Evolutionary conservation across 2,797 vertebrate species (phyloP).

Genomic region (Buphagus erythrorhynchus): DNA sequence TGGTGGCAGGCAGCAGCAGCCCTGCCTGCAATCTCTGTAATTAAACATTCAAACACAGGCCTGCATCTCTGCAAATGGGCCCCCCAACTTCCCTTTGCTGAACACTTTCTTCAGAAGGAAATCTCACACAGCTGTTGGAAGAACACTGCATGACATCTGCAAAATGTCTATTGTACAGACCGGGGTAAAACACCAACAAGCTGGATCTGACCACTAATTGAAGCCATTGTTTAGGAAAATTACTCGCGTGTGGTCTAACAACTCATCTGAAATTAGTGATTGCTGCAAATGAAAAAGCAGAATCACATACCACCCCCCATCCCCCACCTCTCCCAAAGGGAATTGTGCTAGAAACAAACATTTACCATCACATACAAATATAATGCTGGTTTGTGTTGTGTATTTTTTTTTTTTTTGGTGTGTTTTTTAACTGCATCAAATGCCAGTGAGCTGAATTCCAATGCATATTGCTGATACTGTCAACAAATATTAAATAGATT

Average conservation of each 20-base stretch:
- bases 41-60: conserved; percentile 69
- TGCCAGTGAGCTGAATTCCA: background rate
- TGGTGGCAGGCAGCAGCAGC: conserved; percentile 53
- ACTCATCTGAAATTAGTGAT: conserved; percentile 69
- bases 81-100: conserved; percentile 59
- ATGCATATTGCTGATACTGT: conserved; percentile 11
- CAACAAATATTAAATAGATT: conserved; percentile 42
- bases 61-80: conserved; percentile 51
- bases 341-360: conserved; percentile 41
- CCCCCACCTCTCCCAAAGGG: conserved; percentile 16
- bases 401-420: background rate
- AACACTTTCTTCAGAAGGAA: conserved; percentile 71
- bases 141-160: conserved; percentile 67
- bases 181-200: conserved; percentile 70
- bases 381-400: background rate
- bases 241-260: conserved; percentile 71
- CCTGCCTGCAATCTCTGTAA: conserved; percentile 55
- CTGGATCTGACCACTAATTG: conserved; percentile 72
- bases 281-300: conserved; percentile 68
- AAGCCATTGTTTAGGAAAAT: conserved; percentile 74
- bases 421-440: background rate
- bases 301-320: conserved; percentile 22
- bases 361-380: conserved; percentile 21
- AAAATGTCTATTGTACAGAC: conserved; percentile 68
- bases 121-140: conserved; percentile 70